Evolutionary conservation across 2,797 vertebrate species (phyloP).

Genomic region (Florisuga fusca): DNA sequence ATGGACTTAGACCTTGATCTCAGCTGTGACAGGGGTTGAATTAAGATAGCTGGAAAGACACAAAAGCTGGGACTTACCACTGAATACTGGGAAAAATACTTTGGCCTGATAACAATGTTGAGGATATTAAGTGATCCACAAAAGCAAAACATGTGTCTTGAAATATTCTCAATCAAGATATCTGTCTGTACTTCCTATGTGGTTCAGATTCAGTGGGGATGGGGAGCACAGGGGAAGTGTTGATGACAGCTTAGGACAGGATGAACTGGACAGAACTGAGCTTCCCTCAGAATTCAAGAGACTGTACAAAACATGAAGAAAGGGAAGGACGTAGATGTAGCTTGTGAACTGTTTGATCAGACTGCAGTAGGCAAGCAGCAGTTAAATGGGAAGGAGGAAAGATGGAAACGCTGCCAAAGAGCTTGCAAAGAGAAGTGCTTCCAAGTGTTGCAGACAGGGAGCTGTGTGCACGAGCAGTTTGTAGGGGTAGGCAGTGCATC

Average conservation of each 20-base stretch:
- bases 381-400: neutral
- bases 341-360: neutral
- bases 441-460: neutral
- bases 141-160: neutral
- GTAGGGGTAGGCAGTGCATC: neutral
- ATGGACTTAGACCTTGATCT: neutral
- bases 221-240: neutral
- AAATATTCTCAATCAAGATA: neutral
- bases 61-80: neutral
- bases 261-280: neutral
- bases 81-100: neutral
- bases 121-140: neutral
- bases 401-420: neutral
- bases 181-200: neutral
- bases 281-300: neutral
- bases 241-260: neutral
- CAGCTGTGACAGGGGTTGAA: neutral
- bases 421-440: neutral
- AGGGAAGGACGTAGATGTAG: neutral
- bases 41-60: accelerated
- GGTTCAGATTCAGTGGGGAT: neutral
- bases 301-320: neutral
- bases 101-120: neutral
- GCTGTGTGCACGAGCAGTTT: neutral
- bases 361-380: neutral